phyloP scores from a whole-genome alignment of 1,140 invertebrate species.

The Lepidostoma basale region DNA sequence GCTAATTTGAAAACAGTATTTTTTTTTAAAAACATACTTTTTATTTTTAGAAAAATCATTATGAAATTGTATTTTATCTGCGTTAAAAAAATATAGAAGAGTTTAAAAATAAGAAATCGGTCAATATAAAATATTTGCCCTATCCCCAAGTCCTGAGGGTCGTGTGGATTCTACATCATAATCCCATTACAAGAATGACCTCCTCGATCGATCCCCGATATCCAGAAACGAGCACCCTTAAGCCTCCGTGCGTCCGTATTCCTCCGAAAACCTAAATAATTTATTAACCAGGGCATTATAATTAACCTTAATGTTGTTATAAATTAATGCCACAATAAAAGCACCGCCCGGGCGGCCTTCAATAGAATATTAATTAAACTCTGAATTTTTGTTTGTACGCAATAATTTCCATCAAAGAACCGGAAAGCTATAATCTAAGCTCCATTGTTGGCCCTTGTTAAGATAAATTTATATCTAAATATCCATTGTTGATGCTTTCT shows the following conservation, averaged over 20 bases:
- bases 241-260: neutral
- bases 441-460: neutral
- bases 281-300: constrained; percentile 2
- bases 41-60: too few species aligned
- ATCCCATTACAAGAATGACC: too few species aligned
- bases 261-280: neutral
- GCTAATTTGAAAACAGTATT: too few species aligned
- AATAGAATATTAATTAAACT: constrained; percentile 23
- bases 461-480: constrained; percentile 10
- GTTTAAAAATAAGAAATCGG: too few species aligned
- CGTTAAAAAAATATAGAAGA: too few species aligned
- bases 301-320: constrained; percentile 25
- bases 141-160: too few species aligned
- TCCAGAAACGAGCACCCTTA: too few species aligned
- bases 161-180: too few species aligned
- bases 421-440: constrained; percentile 9
- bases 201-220: too few species aligned
- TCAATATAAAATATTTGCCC: too few species aligned
- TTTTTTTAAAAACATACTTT: too few species aligned
- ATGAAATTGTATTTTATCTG: too few species aligned
- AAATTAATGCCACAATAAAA: constrained; percentile 12
- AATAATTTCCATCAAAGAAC: constrained; percentile 23
- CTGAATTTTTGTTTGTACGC: constrained; percentile 19
- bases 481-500: neutral
- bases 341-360: neutral